These are phyloP conservation scores for Drosophila novamexicana DNA, from an alignment of 1,140 invertebrate species.

Conservation along the genomic window DNA sequence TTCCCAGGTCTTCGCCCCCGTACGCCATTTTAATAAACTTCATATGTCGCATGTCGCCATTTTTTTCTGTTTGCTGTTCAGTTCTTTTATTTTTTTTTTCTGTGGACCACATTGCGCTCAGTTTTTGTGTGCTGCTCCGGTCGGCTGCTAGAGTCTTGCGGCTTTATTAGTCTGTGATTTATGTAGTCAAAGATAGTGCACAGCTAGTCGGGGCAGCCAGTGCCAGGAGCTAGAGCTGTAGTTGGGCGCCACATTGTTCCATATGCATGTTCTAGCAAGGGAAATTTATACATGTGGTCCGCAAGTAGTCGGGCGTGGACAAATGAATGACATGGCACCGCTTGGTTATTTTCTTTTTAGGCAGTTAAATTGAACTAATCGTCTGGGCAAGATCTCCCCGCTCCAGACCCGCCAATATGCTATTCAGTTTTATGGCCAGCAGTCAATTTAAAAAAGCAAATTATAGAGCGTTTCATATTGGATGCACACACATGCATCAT, in stretches of 20 bases:
- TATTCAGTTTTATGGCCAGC: conserved; percentile 76
- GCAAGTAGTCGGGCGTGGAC: conserved; percentile 79
- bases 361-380: conserved; percentile 80
- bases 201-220: conserved; percentile 42
- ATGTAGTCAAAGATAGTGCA: conserved; percentile 80
- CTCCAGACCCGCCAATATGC: conserved; percentile 45
- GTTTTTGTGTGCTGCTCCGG: conserved; percentile 30
- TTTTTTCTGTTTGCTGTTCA: conserved; percentile 51
- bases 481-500: conserved; percentile 41
- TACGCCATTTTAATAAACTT: conserved; percentile 81
- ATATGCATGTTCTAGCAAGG: conserved; percentile 63
- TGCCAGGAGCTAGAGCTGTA: conserved; percentile 9
- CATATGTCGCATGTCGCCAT: conserved; percentile 82
- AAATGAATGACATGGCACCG: conserved; percentile 78
- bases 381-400: conserved; percentile 58
- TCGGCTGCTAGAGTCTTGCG: conserved; percentile 70
- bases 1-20: conserved; percentile 26
- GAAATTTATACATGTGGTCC: conserved; percentile 74
- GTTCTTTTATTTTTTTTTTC: conserved; percentile 7
- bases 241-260: conserved; percentile 40
- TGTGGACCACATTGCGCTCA: conserved; percentile 50
- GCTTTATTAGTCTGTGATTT: conserved; percentile 83
- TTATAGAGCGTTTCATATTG: conserved; percentile 73
- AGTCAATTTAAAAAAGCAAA: conserved; percentile 69
- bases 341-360: conserved; percentile 57